Evolutionary conservation across 1,140 invertebrate species (phyloP), one percentile per base, ranked within the genome.

Genomic region (Xylocopa sonorina): DNA sequence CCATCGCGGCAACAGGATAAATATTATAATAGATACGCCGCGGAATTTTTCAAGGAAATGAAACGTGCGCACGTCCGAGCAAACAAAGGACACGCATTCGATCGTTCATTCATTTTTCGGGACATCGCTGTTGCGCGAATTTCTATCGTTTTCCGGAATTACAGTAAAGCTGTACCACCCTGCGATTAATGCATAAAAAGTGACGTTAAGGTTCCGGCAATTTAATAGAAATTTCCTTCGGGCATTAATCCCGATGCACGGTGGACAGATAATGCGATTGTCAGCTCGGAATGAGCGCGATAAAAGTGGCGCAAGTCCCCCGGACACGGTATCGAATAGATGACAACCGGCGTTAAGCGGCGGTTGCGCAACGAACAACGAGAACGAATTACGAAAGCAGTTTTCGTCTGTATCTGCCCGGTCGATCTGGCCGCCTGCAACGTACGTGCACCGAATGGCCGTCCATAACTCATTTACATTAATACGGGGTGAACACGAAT

Each of bases 401-500:
- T 76, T 84, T 68, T 80, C 66, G 55, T n/a, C 78, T 84, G 66
- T 84, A 84, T 84, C 83, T 84, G 51, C 18, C 62, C 12, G 81
- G 60, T 84, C 77, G 78, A 84, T 84, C 83, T 84, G 55, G 46
- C 48, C 77, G 43, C 69, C 64, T 83, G 83, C 83, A 57, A 69
- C 60, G 69, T 69, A 80, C 81, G 83, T 84, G 73, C 83, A 63
- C 66, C 73, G 83, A 84, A 84, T 80, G 82, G 77, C 60, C 82
- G 83, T 84, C 75, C 71, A 80, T 84, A 77, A 82, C 78, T 84
- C 82, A 80, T 84, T 84, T 77, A 80, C 83, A 84, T 84, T 84
- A 84, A 84, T 84, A 84, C 71, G 73, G 51, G 72, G 66, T 41
- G 78, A 78, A 76, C 78, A 84, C 82, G 83, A 84, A 84, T 68